These are phyloP conservation scores for Atrichornis clamosus DNA, from an alignment of 2,113 vertebrate species.

Conservation along the genomic window DNA sequence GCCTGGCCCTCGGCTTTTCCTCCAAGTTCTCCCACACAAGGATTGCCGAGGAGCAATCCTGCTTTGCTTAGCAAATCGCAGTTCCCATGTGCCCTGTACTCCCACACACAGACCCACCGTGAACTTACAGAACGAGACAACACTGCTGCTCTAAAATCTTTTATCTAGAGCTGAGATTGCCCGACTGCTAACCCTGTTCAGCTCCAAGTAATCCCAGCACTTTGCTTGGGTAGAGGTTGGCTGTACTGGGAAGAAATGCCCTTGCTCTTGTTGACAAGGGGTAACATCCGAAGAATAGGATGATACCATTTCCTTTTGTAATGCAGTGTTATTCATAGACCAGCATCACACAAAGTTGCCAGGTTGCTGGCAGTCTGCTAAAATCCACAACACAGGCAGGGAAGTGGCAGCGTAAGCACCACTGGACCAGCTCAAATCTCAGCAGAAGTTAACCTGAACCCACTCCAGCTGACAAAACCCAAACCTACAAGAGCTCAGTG, in stretches of 20 bases:
- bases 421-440: background rate
- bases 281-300: background rate
- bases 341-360: background rate
- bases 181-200: background rate
- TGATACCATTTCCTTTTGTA: background rate
- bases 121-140: background rate
- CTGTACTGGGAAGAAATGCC: background rate
- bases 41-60: background rate
- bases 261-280: background rate
- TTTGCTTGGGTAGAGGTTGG: background rate
- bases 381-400: background rate
- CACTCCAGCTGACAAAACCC: background rate
- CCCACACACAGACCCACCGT: constrained; percentile 23
- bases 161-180: background rate
- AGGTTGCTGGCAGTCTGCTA: background rate
- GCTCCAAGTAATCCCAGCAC: background rate
- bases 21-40: constrained; percentile 25
- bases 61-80: constrained; percentile 15
- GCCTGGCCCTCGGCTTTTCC: background rate
- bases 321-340: background rate
- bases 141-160: background rate
- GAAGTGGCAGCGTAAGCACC: background rate
- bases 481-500: background rate
- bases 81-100: constrained; percentile 13
- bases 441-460: background rate